phyloP scores from a whole-genome alignment of 2,797 vertebrate genomes.

The Ambastaia sidthimunki region DNA sequence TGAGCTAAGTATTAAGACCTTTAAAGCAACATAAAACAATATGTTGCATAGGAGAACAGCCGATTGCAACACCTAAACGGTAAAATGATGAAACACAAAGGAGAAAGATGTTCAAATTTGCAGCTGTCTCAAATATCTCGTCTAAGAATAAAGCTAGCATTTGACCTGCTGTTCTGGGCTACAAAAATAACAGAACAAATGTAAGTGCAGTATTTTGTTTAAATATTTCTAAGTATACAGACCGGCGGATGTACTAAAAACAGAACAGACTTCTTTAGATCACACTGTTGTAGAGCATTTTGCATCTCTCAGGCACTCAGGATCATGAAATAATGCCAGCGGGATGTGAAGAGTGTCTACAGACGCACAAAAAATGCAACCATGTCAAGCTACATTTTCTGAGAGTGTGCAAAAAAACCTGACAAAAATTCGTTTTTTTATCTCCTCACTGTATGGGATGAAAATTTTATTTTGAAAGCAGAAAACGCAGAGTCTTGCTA shows the following conservation, averaged over 20 bases:
- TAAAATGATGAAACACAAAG: not conserved
- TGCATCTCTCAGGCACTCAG: conserved; percentile 11
- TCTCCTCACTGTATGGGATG: conserved; percentile 10
- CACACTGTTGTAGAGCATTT: conserved; percentile 26
- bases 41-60: not conserved
- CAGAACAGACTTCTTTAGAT: conserved; percentile 22
- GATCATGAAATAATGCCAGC: conserved; percentile 7
- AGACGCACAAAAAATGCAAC: conserved; percentile 7
- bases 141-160: not conserved
- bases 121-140: not conserved
- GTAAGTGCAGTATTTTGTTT: conserved; percentile 5
- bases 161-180: not conserved
- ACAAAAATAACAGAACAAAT: not conserved
- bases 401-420: conserved; percentile 11
- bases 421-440: conserved; percentile 12
- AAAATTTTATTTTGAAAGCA: conserved; percentile 24
- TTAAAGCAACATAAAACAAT: not conserved
- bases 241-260: not conserved
- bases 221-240: not conserved
- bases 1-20: conserved; percentile 9
- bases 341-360: conserved; percentile 18
- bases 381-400: conserved; percentile 30
- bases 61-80: not conserved
- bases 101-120: not conserved
- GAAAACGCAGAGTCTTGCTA: not conserved